Conservation (phyloP, 2,888 invertebrate species). For the Chymomyza procnemis region DNA sequence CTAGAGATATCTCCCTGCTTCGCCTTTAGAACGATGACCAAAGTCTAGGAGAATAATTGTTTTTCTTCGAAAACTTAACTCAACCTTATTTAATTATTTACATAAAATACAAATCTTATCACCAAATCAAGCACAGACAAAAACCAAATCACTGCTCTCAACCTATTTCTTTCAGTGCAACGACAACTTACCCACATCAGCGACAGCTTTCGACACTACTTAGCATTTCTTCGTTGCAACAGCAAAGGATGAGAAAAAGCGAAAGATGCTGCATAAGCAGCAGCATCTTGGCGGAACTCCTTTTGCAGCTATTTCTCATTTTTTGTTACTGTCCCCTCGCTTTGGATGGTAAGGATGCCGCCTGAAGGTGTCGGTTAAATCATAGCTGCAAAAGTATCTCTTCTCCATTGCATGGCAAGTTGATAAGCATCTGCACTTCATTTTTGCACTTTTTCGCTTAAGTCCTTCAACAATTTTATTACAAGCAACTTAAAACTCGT, state of each 20-base stretch:
- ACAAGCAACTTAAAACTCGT: constrained; percentile 66
- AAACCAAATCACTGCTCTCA: not conserved
- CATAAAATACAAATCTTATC: too few relatives aligned
- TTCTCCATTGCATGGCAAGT: constrained; percentile 22
- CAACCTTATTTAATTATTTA: too few relatives aligned
- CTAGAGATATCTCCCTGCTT: too few relatives aligned
- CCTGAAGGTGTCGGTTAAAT: constrained; percentile 47
- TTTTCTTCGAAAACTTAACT: too few relatives aligned
- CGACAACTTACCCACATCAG: not conserved
- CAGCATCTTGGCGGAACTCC: not conserved
- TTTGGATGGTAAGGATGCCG: not conserved
- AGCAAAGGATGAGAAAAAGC: constrained; percentile 13
- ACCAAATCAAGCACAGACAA: too few relatives aligned
- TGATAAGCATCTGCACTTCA: constrained; percentile 70
- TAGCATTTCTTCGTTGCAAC: constrained; percentile 34
- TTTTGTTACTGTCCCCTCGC: constrained; percentile 38
- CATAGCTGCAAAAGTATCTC: constrained; percentile 41
- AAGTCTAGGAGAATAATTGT: too few relatives aligned
- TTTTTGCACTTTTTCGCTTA: constrained; percentile 65
- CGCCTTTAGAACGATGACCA: too few relatives aligned
- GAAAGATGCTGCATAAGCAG: not conserved
- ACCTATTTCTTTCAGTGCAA: not conserved
- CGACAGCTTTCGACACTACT: constrained; percentile 17
- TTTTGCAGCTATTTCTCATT: constrained; percentile 48
- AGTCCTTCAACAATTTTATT: constrained; percentile 63